phyloP scores from a whole-genome alignment of 2,888 invertebrate genomes.

The Cheilosia grossa region DNA sequence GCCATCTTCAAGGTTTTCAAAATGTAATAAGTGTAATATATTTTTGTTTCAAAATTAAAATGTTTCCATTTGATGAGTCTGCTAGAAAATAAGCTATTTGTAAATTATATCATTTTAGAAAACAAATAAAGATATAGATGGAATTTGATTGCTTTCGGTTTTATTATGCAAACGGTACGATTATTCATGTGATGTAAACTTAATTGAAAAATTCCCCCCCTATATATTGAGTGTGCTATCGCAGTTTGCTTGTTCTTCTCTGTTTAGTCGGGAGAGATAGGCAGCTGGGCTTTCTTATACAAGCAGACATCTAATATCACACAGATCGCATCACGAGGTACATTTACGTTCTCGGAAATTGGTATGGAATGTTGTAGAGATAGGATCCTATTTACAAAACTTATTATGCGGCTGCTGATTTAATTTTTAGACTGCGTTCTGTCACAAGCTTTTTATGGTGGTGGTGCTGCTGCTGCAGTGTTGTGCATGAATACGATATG shows the following conservation, averaged over 20 bases:
- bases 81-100: background rate
- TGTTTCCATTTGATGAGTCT: slow-evolving; percentile 16
- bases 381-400: slow-evolving; percentile 29
- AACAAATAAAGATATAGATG: background rate
- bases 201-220: slow-evolving; percentile 14
- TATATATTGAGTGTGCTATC: background rate
- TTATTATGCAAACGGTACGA: background rate
- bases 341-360: slow-evolving; percentile 3
- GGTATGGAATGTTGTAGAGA: background rate
- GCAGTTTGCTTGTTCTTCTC: background rate
- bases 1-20: slow-evolving; percentile 32
- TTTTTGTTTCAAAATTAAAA: background rate
- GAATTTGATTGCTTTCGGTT: background rate
- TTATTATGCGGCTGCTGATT: slow-evolving; percentile 41
- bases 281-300: slow-evolving; percentile 14
- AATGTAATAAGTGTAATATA: slow-evolving; percentile 11
- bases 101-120: background rate
- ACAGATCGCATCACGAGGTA: slow-evolving; percentile 25
- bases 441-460: background rate
- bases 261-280: background rate
- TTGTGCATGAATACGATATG: slow-evolving; percentile 49
- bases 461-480: slow-evolving; percentile 17
- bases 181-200: background rate
- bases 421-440: slow-evolving; percentile 44
- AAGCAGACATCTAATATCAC: background rate